Evolutionary conservation across 2,797 vertebrate genomes (phyloP).

Genomic region (Peromyscus eremicus): DNA sequence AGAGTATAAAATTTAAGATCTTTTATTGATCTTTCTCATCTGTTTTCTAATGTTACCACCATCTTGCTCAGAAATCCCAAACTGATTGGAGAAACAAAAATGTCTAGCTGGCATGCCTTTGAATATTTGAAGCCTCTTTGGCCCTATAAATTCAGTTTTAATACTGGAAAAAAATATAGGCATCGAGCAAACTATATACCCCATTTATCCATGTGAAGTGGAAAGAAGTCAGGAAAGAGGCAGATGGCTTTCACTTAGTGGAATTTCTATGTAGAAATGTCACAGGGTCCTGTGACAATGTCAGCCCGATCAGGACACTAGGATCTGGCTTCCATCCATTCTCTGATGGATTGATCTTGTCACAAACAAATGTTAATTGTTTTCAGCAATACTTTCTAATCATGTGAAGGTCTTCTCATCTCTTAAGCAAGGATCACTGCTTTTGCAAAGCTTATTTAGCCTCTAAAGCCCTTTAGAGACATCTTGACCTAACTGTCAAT

Average conservation of each 20-base stretch:
- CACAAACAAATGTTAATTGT: conserved; percentile 97
- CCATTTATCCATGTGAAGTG: conserved; percentile 82
- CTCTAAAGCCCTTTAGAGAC: conserved; percentile 87
- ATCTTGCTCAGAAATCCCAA: conserved; percentile 87
- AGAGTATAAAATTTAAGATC: conserved; percentile 78
- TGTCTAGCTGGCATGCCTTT: conserved; percentile 86
- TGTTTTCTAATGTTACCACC: conserved; percentile 84
- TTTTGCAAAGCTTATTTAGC: conserved; percentile 86
- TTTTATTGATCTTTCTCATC: conserved; percentile 83
- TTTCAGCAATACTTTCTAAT: conserved; percentile 90
- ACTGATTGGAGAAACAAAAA: conserved; percentile 88
- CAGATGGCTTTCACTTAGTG: conserved; percentile 85
- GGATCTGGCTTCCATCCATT: conserved; percentile 94
- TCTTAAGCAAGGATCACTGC: conserved; percentile 85
- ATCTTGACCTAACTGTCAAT: conserved; percentile 84
- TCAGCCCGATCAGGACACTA: conserved; percentile 89
- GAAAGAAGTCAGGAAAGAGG: not conserved
- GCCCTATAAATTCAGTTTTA: conserved; percentile 84
- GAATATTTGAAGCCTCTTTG: conserved; percentile 83
- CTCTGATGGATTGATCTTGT: conserved; percentile 95
- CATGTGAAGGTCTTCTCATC: conserved; percentile 88
- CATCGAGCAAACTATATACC: conserved; percentile 69
- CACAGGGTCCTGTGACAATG: conserved; percentile 89
- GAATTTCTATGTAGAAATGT: conserved; percentile 88
- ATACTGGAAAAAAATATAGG: conserved; percentile 86